phyloP scores from a whole-genome alignment of 2,888 invertebrate genomes.

The Strigamia transsilvanica region DNA sequence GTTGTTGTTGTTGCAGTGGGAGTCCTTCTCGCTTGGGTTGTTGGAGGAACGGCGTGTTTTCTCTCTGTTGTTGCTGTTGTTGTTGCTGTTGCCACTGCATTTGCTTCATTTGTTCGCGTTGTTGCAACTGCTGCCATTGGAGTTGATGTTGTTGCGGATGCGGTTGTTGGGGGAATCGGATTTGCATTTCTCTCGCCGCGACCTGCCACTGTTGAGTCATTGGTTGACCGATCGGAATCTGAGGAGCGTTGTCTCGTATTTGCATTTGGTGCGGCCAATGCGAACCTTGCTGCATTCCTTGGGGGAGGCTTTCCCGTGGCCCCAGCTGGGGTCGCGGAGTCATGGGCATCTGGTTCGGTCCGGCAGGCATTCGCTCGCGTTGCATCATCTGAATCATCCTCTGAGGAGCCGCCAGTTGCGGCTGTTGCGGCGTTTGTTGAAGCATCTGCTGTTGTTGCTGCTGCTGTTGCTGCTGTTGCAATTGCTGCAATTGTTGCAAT shows the following conservation, averaged over 20 bases:
- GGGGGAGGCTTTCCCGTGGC: slow-evolving; percentile 22
- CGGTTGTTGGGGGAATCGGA: slow-evolving; percentile 52
- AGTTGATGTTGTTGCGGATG: slow-evolving; percentile 55
- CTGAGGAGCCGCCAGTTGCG: slow-evolving; percentile 63
- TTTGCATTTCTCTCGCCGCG: neutral
- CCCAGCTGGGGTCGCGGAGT: slow-evolving; percentile 24
- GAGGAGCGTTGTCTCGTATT: slow-evolving; percentile 5
- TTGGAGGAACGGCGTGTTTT: slow-evolving; percentile 56
- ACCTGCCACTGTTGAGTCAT: slow-evolving; percentile 47
- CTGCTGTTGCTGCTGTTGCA: slow-evolving; percentile 67
- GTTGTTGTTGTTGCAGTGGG: slow-evolving; percentile 58
- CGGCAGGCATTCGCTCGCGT: slow-evolving; percentile 53
- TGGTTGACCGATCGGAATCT: slow-evolving; percentile 46
- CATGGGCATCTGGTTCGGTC: slow-evolving; percentile 1
- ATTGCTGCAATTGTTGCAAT: slow-evolving; percentile 54
- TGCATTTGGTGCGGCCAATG: slow-evolving; percentile 33
- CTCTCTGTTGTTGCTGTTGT: slow-evolving; percentile 55
- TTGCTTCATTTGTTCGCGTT: slow-evolving; percentile 51
- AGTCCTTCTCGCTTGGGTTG: slow-evolving; percentile 52
- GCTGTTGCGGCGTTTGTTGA: slow-evolving; percentile 31
- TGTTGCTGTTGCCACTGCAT: slow-evolving; percentile 57
- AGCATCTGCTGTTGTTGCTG: slow-evolving; percentile 55
- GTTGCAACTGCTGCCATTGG: slow-evolving; percentile 44
- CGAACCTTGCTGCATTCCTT: slow-evolving; percentile 21
- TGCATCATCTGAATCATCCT: slow-evolving; percentile 59